Percentiles rank a stretch among this genome's conserved stretches.
Conservation (phyloP, 2,797 vertebrate genomes). For the Tokudaia muenninki region DNA sequence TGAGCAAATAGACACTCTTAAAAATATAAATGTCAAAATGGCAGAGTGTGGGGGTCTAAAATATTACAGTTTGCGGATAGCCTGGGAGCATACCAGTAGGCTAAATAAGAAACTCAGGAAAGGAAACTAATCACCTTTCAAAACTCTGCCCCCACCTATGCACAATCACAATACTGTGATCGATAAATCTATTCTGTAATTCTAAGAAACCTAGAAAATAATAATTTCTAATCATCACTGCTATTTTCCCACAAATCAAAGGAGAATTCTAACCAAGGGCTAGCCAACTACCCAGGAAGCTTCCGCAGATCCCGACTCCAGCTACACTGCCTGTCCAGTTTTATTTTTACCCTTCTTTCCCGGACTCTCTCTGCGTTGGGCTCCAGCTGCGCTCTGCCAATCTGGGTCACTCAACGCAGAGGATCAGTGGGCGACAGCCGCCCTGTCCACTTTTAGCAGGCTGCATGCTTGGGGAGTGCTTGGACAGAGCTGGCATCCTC, state of each 20-base stretch:
- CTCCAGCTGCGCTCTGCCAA: constrained; percentile 84
- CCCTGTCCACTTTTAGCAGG: constrained; percentile 76
- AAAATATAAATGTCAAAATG: constrained; percentile 68
- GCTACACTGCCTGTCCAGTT: constrained; percentile 66
- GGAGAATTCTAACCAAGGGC: not conserved
- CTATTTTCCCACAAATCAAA: not conserved
- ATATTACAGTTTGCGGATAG: not conserved
- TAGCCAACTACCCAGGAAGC: not conserved
- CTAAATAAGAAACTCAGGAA: constrained; percentile 59
- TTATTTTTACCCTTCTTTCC: constrained; percentile 84
- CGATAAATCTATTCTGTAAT: not conserved
- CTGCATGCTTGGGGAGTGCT: not conserved
- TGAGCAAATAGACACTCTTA: constrained; percentile 52
- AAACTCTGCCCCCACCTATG: not conserved
- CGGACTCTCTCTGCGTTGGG: not conserved
- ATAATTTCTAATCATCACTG: not conserved
- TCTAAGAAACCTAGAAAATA: constrained; percentile 49
- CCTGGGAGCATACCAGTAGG: constrained; percentile 11
- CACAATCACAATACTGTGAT: not conserved
- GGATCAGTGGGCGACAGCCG: constrained; percentile 79
- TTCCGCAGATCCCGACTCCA: not conserved
- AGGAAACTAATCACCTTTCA: constrained; percentile 23
- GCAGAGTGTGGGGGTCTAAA: constrained; percentile 40
- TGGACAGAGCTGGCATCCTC: not conserved
- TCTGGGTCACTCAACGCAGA: constrained; percentile 79